Base-by-base conservation (phyloP, 2,113 vertebrate genomes). In the Cyanistes caeruleus region DNA sequence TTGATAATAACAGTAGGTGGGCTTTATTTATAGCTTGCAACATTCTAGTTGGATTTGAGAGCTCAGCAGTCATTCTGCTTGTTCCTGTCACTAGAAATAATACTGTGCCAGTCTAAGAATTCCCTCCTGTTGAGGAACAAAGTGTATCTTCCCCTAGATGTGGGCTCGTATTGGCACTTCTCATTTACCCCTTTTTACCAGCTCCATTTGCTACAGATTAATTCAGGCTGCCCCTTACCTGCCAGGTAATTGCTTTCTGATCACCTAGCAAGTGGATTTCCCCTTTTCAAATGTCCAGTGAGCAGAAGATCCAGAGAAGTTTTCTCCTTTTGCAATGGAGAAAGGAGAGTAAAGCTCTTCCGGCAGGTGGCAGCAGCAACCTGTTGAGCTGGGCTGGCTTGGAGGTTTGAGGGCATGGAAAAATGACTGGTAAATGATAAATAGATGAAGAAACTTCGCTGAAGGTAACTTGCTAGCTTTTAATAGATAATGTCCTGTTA, bases 101-200 rank as follows among this genome's bases (percentile, higher is more conserved):
- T 27, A 23, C 18, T 23, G 11, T n/a, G 60, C 15, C 22, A 23
- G 9, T 59, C 21, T 49, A n/a, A 30, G 17, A 44, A 23, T 69
- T 22, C 11, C 11, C 13, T 83, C 28, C 14, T 76, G 4, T 59
- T 64, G 49, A 49, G 25, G 25, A 18, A 7, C 3, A 2, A 35
- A 52, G 13, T 51, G 3, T 5, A 25, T 65, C n/a, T 37, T 65
- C 9, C 30, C 24, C 18, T 37, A 0, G 4, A 0, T 0, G 37
- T 39, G 37, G 37, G 37, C 37, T 39, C 37, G 37, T 39, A 39
- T 39, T 64, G 27, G 22, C 24, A 10, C 24, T 53, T 79, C 51
- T 70, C 41, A 20, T 11, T 18, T 74, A 20, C 17, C 22, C 73
- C 28, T 77, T 62, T 52, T 73, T 14, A 79, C 11, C 43, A 46